Conservation (phyloP, 2,888 invertebrate genomes). For the Steinernema carpocapsae region DNA sequence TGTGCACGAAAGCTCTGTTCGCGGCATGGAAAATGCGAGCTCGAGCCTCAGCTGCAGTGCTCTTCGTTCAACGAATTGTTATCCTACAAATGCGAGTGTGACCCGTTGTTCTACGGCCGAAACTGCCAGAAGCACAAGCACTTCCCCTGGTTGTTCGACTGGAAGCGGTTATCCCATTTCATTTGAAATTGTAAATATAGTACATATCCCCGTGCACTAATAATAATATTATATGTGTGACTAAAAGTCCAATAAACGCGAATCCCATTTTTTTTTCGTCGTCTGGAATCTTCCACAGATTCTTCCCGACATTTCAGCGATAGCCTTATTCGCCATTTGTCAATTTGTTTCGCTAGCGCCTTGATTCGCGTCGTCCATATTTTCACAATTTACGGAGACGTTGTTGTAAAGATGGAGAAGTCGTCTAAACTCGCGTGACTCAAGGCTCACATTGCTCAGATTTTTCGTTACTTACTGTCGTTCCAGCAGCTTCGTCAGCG, state of each 20-base stretch:
- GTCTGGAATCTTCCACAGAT: neutral
- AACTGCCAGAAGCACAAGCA: conserved; percentile 33
- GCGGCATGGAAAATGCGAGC: conserved; percentile 13
- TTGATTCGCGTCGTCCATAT: neutral
- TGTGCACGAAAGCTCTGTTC: conserved; percentile 23
- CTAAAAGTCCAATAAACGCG: conserved; percentile 15
- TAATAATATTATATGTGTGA: conserved; percentile 1
- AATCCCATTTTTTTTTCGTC: neutral
- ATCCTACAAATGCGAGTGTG: conserved; percentile 23
- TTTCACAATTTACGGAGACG: neutral
- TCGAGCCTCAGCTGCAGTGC: conserved; percentile 17
- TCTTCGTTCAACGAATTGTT: conserved; percentile 4
- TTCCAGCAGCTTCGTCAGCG: conserved; percentile 14
- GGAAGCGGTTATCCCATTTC: conserved; percentile 23
- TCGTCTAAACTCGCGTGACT: neutral
- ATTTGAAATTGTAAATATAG: conserved; percentile 19
- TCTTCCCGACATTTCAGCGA: neutral
- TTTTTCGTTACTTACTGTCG: neutral
- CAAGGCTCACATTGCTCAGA: too few species aligned
- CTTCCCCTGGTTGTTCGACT: conserved; percentile 24
- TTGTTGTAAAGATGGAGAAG: conserved; percentile 25
- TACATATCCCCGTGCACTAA: conserved; percentile 23
- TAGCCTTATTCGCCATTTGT: neutral
- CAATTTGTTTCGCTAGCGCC: neutral
- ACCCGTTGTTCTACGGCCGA: neutral